phyloP scores from a whole-genome alignment of 2,113 vertebrate species.

The Nothocercus nigrocapillus region DNA sequence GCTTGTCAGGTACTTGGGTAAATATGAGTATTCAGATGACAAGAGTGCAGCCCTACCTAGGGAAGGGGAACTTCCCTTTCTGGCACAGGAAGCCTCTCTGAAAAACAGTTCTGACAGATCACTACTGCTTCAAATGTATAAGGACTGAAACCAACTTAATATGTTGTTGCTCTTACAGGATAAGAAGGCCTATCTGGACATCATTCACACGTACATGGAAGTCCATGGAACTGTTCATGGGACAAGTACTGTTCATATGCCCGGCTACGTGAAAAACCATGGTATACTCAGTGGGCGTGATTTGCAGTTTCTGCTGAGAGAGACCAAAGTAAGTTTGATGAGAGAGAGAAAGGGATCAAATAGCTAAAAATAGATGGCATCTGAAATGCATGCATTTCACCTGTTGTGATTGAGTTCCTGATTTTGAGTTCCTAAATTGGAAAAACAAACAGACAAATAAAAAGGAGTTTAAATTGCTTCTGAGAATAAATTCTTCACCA shows the following conservation, averaged over 20 bases:
- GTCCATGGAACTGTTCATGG: slow-evolving; percentile 96
- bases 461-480: not conserved
- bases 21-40: not conserved
- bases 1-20: not conserved
- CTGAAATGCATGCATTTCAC: not conserved
- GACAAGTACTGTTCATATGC: slow-evolving; percentile 91
- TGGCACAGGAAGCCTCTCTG: not conserved
- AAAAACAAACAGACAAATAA: not conserved
- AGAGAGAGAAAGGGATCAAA: slow-evolving; percentile 1
- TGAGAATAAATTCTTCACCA: not conserved
- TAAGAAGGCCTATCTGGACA: slow-evolving; percentile 93
- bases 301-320: slow-evolving; percentile 94
- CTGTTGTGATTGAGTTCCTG: not conserved
- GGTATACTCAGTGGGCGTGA: slow-evolving; percentile 97
- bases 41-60: not conserved
- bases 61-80: not conserved
- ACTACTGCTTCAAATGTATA: not conserved
- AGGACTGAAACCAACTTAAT: not conserved
- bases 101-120: not conserved
- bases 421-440: not conserved
- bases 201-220: slow-evolving; percentile 95
- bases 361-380: not conserved
- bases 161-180: slow-evolving; percentile 79
- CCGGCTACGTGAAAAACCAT: slow-evolving; percentile 94
- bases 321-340: slow-evolving; percentile 85